Base-by-base conservation (phyloP, 1,140 invertebrate genomes). In the Zaprionus davidi region DNA sequence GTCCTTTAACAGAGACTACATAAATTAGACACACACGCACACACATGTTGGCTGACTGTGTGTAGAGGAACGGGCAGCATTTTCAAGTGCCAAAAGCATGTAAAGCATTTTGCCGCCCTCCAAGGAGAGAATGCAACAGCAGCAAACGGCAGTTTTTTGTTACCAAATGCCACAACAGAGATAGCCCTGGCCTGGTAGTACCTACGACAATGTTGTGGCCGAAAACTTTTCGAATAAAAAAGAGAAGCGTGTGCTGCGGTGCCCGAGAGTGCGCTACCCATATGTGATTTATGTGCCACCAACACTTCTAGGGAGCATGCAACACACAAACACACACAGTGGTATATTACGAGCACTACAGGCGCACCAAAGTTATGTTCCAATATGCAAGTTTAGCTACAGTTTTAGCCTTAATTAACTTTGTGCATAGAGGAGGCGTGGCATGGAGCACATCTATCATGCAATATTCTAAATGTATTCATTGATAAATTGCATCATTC, bases 221-320 rank as follows among this genome's bases (percentile, higher is more conserved):
- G 24, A 67, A 67, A 78, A 80, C 77, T 80, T 87, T 79, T 68
- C 60, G 56, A 82, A 86, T 78, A 69, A 49, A 62, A 46, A 73
- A 11, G 41, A 38, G 1, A 41, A 41, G 55, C 15, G 22, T 57
- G 57, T 20, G 7, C 15, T 1, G 12, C 3, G 20, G 17, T 20
- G 24, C 11, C 20, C 13, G 9, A 36, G 24, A 15, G 36, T 57
- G 17, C 44, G 24, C 46, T 46, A 59, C 38, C 58, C 72, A 56
- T 71, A 59, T 71, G 67, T 71, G 72, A 75, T 64, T 64, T 63
- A 75, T 75, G 67, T 41, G n/a, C 38, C 28, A 20, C 58, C 9
- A 46, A 65, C 53, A 56, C 58, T 64, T 64, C 60, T 41, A 34
- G 28, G n/a, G 46, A 38, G 44, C 7, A 24, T n/a, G n/a, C 68